phyloP scores from a whole-genome alignment of 1,140 invertebrate genomes.

The Lanistes nyassanus region DNA sequence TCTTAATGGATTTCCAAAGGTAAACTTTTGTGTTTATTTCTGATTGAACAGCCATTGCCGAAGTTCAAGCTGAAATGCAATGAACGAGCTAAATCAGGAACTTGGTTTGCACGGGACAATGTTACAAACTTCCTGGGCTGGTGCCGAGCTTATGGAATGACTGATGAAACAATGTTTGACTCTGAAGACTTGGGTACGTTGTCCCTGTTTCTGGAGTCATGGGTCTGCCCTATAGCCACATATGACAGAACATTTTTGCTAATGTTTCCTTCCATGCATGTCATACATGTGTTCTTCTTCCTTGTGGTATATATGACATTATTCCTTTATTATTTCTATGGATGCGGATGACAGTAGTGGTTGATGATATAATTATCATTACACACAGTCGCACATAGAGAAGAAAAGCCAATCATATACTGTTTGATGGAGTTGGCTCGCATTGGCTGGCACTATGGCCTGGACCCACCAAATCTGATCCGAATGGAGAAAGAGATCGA shows the following conservation, averaged over 20 bases:
- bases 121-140: constrained; percentile 93
- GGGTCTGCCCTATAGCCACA: not conserved
- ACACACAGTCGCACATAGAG: constrained; percentile 73
- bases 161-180: constrained; percentile 93
- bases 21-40: constrained; percentile 14
- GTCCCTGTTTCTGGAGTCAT: not conserved
- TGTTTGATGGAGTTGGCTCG: constrained; percentile 92
- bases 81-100: constrained; percentile 73
- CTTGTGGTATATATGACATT: no score
- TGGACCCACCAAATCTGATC: constrained; percentile 91
- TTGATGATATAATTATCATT: no score
- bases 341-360: no score
- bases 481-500: constrained; percentile 97
- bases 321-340: no score
- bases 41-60: constrained; percentile 39
- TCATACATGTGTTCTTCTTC: not conserved
- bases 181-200: constrained; percentile 82
- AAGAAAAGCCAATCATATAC: constrained; percentile 93
- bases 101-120: constrained; percentile 95
- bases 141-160: constrained; percentile 83
- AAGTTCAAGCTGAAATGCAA: constrained; percentile 41
- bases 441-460: constrained; percentile 85
- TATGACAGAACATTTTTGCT: not conserved
- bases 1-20: not conserved
- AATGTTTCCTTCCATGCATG: not conserved